Evolutionary conservation across 2,797 vertebrate genomes (phyloP), one percentile per base, ranked within the genome.

Genomic region (Rhincodon typus): DNA sequence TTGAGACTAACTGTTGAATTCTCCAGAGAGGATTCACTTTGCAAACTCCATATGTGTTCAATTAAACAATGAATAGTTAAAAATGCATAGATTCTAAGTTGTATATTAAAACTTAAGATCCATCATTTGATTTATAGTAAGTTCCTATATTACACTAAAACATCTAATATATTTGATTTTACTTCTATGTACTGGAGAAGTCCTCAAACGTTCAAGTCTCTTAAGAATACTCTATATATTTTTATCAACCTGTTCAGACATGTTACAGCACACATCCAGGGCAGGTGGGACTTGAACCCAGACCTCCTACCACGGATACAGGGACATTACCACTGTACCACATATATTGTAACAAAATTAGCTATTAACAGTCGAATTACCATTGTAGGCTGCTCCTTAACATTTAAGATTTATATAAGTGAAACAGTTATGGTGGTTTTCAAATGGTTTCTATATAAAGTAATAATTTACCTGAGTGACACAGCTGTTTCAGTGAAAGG

Each of bases 31-130:
- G 70, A 53, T 17, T 95, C 72, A 77, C 30, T 74, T 95, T 77
- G 94, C 94, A 95, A 74, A 74, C 94, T 95, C 69, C 94, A 95
- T 8, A 77, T 95, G 94, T 30, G 53, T 77, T 95, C 27, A 95
- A 95, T 95, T 77, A n/a, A 93, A 93, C 90, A 93, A 38, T 93
- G 66, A 93, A 69, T 34, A 67, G 90, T 93, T 67, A 34, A 95
- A 70, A 57, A 50, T 30, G 42, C 94, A 77, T 46, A n/a, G 17
- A 57, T 53, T 95, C 94, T 77, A 70, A 46, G 46, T 50, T 95
- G 70, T 23, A 46, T 21, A 93, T 42, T 42, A 38, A 21, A 93
- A 93, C n/a, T 93, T 93, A 42, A 42, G 4, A 38, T 42, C n/a
- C 21, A 67, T 93, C 66, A 69, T 69, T 27, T 93, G 66, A 69